Base-by-base conservation (phyloP, 2,797 vertebrate genomes). In the Moxostoma hubbsi region DNA sequence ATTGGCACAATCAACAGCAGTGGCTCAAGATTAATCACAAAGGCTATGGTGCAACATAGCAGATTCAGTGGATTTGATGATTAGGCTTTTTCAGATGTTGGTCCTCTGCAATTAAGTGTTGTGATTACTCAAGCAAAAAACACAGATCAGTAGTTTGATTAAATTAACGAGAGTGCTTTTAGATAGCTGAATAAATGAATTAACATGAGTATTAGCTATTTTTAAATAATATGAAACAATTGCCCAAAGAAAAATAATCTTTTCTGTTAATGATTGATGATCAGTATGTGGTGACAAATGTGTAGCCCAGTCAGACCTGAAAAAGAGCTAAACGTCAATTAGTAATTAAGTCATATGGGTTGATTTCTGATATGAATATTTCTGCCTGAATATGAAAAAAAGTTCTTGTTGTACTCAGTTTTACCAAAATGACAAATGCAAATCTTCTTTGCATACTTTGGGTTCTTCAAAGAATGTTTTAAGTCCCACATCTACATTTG, bases 121-220 rank as follows among this genome's bases (percentile, higher is more conserved):
- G 50, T 58, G 53, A 79, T 72, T 66, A 58, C 61, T 72, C 61
- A 51, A 65, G 77, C 53, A 64, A 79, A 79, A 79, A 57, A 13
- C 66, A 70, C 75, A 71, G 45, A 49, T 79, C 68, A 63, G 76
- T 45, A 0, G 12, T 64, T 72, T n/a, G 45, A 9, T 57, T 15
- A 6, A 73, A 57, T 72, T 47, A 72, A 49, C 59, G 57, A 64
- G 11, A 64, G 51, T 65, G 16, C 51, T 50, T 58, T 79, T 72
- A 65, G 36, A 45, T 54, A 62, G 57, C 57, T 66, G 10, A 70
- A 77, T 55, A 1, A 68, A 77, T 68, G 12, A 43, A 79, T 49
- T 46, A 72, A 15, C 51, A 65, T 7, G 51, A 45, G 50, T 58
- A 61, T 57, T 65, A 49, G 13, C 54, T 75, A 36, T 78, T 66